These are phyloP conservation scores for Poeciliopsis infans DNA, from an alignment of 2,797 vertebrate genomes.

Conservation along the genomic window DNA sequence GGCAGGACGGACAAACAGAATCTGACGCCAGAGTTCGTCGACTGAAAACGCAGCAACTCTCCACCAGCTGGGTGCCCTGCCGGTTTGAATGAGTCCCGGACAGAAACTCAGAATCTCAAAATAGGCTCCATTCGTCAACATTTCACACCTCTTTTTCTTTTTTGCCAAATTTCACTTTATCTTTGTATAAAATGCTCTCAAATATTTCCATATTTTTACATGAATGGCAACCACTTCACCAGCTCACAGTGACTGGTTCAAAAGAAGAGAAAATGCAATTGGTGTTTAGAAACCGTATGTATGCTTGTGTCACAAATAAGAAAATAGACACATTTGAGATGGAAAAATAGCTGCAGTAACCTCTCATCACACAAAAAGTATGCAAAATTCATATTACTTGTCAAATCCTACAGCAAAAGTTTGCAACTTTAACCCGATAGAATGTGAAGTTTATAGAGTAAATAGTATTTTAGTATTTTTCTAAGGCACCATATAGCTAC, in stretches of 20 bases:
- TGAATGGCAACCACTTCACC: neutral
- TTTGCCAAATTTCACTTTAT: neutral
- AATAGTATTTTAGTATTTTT: neutral
- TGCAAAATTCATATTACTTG: neutral
- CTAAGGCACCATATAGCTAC: neutral
- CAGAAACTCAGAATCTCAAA: conserved; percentile 51
- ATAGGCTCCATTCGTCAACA: conserved; percentile 45
- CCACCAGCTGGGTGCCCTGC: conserved; percentile 53
- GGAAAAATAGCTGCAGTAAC: neutral
- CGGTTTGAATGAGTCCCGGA: conserved; percentile 42
- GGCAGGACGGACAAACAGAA: neutral
- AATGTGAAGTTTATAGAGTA: neutral
- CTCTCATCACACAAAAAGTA: neutral
- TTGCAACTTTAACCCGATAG: neutral
- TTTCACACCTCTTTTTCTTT: conserved; percentile 4
- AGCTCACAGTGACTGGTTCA: neutral
- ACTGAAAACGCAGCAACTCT: conserved; percentile 30
- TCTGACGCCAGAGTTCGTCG: conserved; percentile 10
- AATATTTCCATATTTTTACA: no score
- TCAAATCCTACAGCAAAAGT: neutral
- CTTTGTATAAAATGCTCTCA: no score
- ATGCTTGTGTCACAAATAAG: neutral
- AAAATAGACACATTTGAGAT: neutral
- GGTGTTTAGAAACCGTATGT: neutral
- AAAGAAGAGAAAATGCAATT: neutral